Base-by-base conservation (phyloP, 2,113 vertebrate genomes). In the Eclectus roratus region DNA sequence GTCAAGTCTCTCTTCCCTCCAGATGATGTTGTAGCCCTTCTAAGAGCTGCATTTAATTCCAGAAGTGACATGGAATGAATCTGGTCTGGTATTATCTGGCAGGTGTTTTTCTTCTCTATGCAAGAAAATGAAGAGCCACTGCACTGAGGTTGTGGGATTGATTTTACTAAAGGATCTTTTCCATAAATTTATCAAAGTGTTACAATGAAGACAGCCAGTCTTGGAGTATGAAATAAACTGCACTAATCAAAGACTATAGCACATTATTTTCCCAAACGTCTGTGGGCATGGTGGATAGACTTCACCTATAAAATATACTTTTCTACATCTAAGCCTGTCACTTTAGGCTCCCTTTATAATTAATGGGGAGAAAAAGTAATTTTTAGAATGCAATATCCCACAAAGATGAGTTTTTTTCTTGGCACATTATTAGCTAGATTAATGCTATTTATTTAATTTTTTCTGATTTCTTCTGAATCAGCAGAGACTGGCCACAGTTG, bases 391-490 rank as follows among this genome's bases (percentile, higher is more conserved):
- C 18, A 35, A 41, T 23, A 33, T 4, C 3, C 52, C 44, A 33
- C 17, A 7, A 71, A 73, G 14, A 44, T 39, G 12, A 2, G 2
- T 8, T 70, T 13, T 80, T 39, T 85, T n/a, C 37, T 65, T 49
- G 14, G 23, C 24, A 9, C 16, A 49, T 63, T 70, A 63, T 58
- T 66, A 61, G 13, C 10, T 80, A 87, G 10, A 49, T 24, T 52
- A 21, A 18, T 63, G n/a, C 0, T 10, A 55, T 73, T 84, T 72
- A 10, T 50, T 65, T 61, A 56, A 52, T 41, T 49, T 65, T 69
- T 56, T 2, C 0, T 0, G 0, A 0, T 65, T 89, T 28, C 16
- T 81, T 91, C 50, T 63, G 28, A 50, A 53, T 71, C 28, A 74
- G 16, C 19, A 43, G 39, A 84, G 25, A 47, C 9, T n/a, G 41